phyloP scores from a whole-genome alignment of 1,140 invertebrate species.

The Ips nitidus region DNA sequence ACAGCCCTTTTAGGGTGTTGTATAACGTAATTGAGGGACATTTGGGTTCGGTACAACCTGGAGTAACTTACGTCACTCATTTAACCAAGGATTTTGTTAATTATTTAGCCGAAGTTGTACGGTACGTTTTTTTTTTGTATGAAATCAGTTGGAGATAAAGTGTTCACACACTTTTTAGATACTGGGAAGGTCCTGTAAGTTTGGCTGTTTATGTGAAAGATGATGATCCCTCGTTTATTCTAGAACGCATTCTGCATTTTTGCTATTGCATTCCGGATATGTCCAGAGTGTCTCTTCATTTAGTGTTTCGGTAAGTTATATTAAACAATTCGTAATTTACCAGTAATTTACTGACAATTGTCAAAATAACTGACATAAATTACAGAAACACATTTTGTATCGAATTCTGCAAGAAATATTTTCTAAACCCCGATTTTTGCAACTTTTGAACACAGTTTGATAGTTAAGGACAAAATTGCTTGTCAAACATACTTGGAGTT shows the following conservation, averaged over 20 bases:
- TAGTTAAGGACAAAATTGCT: no score
- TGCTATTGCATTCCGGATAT: constrained; percentile 66
- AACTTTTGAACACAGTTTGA: no score
- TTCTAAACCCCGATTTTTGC: no score
- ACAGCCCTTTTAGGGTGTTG: constrained; percentile 64
- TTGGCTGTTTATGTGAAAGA: constrained; percentile 71
- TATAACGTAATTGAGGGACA: constrained; percentile 62
- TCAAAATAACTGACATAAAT: constrained; percentile 49
- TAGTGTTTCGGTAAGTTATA: constrained; percentile 57
- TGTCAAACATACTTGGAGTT: no score
- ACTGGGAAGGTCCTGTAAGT: constrained; percentile 75
- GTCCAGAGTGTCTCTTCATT: constrained; percentile 70
- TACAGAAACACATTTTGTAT: constrained; percentile 31
- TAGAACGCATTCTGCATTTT: constrained; percentile 63
- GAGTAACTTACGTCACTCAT: constrained; percentile 72
- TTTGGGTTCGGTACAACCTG: constrained; percentile 41
- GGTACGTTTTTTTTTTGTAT: constrained; percentile 42
- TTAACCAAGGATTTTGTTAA: constrained; percentile 73
- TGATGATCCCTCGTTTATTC: constrained; percentile 63
- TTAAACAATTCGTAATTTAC: not conserved
- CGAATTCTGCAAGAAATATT: no score
- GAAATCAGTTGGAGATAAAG: not conserved
- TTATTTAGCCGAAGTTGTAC: constrained; percentile 68
- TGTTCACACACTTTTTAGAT: constrained; percentile 45
- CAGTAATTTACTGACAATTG: no score